These are phyloP conservation scores for Sitobion miscanthi DNA, from an alignment of 1,140 invertebrate genomes.

Conservation along the genomic window DNA sequence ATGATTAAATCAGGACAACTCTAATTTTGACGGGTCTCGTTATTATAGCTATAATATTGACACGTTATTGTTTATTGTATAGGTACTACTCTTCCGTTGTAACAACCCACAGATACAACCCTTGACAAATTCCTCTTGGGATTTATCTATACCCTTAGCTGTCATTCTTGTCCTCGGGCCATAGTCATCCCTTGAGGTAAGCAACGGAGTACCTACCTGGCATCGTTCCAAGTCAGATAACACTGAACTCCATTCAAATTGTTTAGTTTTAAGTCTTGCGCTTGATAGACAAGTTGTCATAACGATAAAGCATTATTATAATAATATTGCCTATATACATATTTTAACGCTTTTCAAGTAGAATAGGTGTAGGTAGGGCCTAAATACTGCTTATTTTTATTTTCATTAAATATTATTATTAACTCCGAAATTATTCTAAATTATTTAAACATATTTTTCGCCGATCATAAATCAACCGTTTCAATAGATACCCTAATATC, in stretches of 20 bases:
- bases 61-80: background rate
- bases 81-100: background rate
- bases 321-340: background rate
- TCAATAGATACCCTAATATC: background rate
- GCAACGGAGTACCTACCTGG: background rate
- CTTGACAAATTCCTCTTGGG: background rate
- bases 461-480: background rate
- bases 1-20: background rate
- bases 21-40: background rate
- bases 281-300: background rate
- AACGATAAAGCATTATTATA: background rate
- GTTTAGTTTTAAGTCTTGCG: background rate
- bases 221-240: background rate
- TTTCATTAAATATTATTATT: background rate
- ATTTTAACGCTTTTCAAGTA: background rate
- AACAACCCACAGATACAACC: background rate
- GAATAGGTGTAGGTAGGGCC: too few relatives aligned
- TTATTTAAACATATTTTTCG: background rate
- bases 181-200: background rate
- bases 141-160: background rate
- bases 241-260: background rate
- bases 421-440: background rate
- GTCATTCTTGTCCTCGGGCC: background rate
- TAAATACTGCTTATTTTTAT: background rate
- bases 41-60: background rate